These are phyloP conservation scores for Malacoraja senta DNA, from an alignment of 2,797 vertebrate genomes.

Conservation along the genomic window DNA sequence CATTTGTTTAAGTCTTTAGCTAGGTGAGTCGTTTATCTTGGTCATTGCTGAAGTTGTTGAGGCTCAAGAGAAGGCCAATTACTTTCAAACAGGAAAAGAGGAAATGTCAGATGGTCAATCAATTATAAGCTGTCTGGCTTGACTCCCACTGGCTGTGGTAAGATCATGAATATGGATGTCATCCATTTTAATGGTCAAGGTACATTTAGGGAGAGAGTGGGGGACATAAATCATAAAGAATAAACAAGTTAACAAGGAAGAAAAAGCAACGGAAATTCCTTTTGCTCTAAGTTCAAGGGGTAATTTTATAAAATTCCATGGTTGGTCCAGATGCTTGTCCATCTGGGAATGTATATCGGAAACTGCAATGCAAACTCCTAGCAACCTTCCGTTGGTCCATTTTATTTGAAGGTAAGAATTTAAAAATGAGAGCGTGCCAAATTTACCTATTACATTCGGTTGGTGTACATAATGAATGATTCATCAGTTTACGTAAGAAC, in stretches of 20 bases:
- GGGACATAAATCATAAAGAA: background rate
- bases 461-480: too few species aligned
- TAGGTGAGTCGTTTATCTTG: background rate
- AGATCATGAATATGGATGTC: background rate
- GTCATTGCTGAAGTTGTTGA: constrained; percentile 3
- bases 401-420: background rate
- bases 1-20: background rate
- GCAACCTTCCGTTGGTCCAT: background rate
- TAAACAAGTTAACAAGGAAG: background rate
- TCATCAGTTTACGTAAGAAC: background rate
- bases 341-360: background rate
- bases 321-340: background rate
- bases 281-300: background rate
- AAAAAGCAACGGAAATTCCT: background rate
- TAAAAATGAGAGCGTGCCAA: background rate
- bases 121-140: background rate
- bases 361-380: too few species aligned
- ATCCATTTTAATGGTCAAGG: background rate
- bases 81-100: constrained; percentile 17
- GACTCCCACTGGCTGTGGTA: background rate
- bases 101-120: background rate
- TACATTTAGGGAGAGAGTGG: background rate
- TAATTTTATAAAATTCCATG: background rate
- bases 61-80: constrained; percentile 13
- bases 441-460: background rate